Conservation (phyloP, 30 jellyfish, hydroid and myxozoan genomes). For the Chrysaora quinquecirrha region DNA sequence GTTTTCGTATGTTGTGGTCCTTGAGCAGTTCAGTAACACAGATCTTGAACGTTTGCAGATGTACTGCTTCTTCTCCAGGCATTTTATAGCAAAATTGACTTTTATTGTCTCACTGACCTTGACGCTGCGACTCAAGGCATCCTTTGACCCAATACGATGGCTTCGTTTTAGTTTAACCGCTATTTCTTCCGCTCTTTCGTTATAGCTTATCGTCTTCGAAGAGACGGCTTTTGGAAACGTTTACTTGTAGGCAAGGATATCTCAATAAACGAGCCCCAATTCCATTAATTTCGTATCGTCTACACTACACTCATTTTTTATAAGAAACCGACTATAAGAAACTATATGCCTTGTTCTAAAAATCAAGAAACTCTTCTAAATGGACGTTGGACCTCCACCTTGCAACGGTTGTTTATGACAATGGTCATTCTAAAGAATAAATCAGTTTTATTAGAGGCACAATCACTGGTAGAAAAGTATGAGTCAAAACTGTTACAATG, state of each 20-base stretch:
- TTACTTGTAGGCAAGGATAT: constrained; percentile 11
- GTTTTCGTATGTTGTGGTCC: not conserved
- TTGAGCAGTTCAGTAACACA: not conserved
- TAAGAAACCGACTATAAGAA: too few species aligned
- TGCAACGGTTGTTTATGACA: too few species aligned
- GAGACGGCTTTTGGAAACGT: not conserved
- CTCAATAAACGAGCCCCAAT: constrained; percentile 21
- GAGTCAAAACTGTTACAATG: too few species aligned
- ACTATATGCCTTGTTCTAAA: too few species aligned
- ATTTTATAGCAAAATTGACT: not conserved
- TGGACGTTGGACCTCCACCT: too few species aligned
- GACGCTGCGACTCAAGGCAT: not conserved
- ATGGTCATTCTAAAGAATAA: too few species aligned
- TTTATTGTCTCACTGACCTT: not conserved
- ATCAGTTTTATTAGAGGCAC: too few species aligned
- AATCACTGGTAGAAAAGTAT: too few species aligned
- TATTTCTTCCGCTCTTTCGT: not conserved
- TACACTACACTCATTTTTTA: too few species aligned
- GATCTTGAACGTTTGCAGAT: not conserved
- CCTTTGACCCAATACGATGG: not conserved
- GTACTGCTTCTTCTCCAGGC: not conserved
- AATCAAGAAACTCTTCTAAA: too few species aligned
- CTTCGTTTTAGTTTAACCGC: not conserved
- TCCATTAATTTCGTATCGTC: not conserved
- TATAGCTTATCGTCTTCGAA: not conserved